A percentile compares a stretch with the other conserved stretches of the same genome.
These are phyloP conservation scores for Ligdia adustata DNA, from an alignment of 2,888 invertebrate genomes.

Conservation along the genomic window DNA sequence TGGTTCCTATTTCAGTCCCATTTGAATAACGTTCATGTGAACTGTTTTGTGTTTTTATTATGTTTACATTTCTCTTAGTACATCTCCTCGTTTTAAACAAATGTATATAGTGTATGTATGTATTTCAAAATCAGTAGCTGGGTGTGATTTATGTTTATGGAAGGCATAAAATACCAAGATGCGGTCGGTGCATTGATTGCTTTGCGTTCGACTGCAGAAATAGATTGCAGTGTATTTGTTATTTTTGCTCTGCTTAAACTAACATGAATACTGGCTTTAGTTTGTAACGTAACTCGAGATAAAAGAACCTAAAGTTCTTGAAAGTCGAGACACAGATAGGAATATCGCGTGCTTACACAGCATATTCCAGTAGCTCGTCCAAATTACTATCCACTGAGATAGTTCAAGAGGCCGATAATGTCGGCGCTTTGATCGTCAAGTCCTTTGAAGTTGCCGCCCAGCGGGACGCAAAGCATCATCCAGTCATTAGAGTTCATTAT, in stretches of 20 bases:
- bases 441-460: conserved; percentile 72
- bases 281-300: too few species aligned
- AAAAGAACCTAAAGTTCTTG: too few species aligned
- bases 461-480: conserved; percentile 65
- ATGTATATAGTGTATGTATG: conserved; percentile 26
- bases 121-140: conserved; percentile 42
- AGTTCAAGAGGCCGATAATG: conserved; percentile 70
- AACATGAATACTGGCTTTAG: too few species aligned
- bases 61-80: conserved; percentile 27
- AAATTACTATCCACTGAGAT: conserved; percentile 61
- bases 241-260: too few species aligned
- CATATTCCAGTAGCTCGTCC: conserved; percentile 69
- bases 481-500: conserved; percentile 67
- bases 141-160: conserved; percentile 46
- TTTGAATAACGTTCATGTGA: conserved; percentile 77
- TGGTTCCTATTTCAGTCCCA: conserved; percentile 54
- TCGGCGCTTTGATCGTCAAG: conserved; percentile 67
- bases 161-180: conserved; percentile 55
- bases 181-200: conserved; percentile 44
- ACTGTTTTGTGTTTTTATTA: conserved; percentile 33
- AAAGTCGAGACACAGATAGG: too few species aligned
- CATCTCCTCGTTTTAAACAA: conserved; percentile 23
- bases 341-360: conserved; percentile 31
- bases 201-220: conserved; percentile 26
- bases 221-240: conserved; percentile 13